Base-by-base conservation (phyloP, 2,888 invertebrate species). In the Thereva nobilitata region DNA sequence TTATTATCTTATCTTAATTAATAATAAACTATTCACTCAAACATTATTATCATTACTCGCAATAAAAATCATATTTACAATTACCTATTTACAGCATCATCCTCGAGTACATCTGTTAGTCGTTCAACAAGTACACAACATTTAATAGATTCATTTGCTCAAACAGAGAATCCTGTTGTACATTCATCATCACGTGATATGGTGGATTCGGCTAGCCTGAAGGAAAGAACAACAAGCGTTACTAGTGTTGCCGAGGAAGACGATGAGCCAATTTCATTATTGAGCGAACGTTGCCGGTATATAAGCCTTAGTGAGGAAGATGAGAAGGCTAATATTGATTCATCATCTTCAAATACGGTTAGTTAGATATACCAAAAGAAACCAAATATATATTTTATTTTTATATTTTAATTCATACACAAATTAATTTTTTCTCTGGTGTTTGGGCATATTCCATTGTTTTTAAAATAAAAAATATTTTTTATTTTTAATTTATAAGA, bases 291-390 rank as follows among this genome's bases (percentile, higher is more conserved):
- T 47, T 77, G 76, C 72, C 78, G 76, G 68, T 79, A 78, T 70
- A 74, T 76, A 63, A 80, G 78, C 71, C 74, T 79, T 55, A 78
- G 78, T 66, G 80, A 79, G 71, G 81, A 80, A 72, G 79, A 80
- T 66, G 79, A 79, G 72, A 70, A 73, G 12, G 64, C 52, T 9
- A 52, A 53, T 42, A 50, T 41, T 50, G 63, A 64, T 35, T 5
- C 23, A n/a, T 44, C n/a, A 9, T 44, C 8, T 44, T 53, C 38
- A 45, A 45, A 64, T 5, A 38, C 54, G 53, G 53, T 53, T 64
- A 64, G 53, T 53, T 49, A 23, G 23, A 23, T 23, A 23, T 23
- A 23, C 23, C 23, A 23, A 23, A 23, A 23, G 23, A 23, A 23
- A 23, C 23, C 23, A 23, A 23, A 23, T 23, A 23, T 23, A 23